These are phyloP conservation scores for Marmota monax DNA, from an alignment of 2,113 vertebrate species.

Conservation along the genomic window DNA sequence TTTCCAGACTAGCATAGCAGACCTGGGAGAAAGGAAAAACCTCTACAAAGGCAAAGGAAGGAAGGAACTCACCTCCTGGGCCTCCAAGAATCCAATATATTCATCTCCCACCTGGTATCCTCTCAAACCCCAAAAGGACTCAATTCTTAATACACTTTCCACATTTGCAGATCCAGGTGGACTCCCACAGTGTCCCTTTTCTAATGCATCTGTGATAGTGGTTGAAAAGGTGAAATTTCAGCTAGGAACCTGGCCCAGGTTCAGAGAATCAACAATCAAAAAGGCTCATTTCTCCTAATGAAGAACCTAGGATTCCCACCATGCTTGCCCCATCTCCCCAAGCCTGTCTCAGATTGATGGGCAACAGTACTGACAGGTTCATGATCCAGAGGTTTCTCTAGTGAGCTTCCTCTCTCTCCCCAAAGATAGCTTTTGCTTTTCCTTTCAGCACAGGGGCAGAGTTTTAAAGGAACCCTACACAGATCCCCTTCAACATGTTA, in stretches of 20 bases:
- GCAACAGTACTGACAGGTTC: not conserved
- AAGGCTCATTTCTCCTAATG: slow-evolving; percentile 53
- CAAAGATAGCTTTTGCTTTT: not conserved
- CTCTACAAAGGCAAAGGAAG: not conserved
- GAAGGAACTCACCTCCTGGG: not conserved
- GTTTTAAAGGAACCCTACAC: not conserved
- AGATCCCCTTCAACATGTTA: not conserved
- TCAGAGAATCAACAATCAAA: slow-evolving; percentile 62
- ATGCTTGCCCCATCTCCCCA: not conserved
- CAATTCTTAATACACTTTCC: not conserved
- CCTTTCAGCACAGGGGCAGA: not conserved
- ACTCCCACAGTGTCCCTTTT: not conserved
- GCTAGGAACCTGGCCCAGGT: slow-evolving; percentile 60
- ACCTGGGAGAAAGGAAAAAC: no score
- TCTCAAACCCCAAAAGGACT: not conserved
- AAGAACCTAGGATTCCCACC: not conserved
- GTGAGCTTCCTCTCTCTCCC: not conserved
- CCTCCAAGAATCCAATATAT: not conserved
- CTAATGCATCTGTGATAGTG: not conserved
- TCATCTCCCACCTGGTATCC: not conserved
- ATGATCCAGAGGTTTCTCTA: no score
- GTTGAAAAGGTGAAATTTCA: slow-evolving; percentile 72
- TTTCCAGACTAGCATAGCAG: not conserved
- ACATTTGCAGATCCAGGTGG: not conserved
- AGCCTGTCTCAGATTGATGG: not conserved